Base-by-base conservation (phyloP, 2,888 invertebrate species). In the Diabrotica balteata region DNA sequence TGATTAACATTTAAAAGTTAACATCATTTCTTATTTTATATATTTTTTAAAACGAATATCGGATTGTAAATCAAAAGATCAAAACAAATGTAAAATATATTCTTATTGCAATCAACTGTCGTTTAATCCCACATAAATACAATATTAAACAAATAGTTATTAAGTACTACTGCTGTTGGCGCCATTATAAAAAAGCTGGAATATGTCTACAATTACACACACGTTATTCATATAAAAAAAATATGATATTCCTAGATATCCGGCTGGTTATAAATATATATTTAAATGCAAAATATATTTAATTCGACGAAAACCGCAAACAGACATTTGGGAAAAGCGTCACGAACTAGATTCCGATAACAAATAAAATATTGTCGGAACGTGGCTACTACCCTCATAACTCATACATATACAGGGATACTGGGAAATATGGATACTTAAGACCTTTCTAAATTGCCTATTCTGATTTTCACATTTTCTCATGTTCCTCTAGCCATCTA, bases 321-420 rank as follows among this genome's bases (percentile, higher is more conserved):
- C 80, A 80, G 78, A 79, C 80, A 80, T 82, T 83, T 80, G 81
- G 82, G 80, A 84, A 82, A 82, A 82, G 75, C 80, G 79, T 83
- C 84, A 84, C 84, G 84, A 80, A 82, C 83, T 79, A 75, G 77
- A 80, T 81, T 81, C 82, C 82, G 84, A 84, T 84, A 84, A 83
- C 83, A 83, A 84, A 83, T 84, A 84, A 84, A 84, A 84, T 83
- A 84, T 84, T 79, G 84, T 80, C 77, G 75, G 81, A 72, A 84
- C 84, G 84, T 84, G 83, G 82, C 78, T 80, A 81, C 81, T 81
- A 77, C 77, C 75, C 74, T 79, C 80, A 83, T 84, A 83, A 83
- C 80, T 84, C 83, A 84, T 81, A 80, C 79, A 82, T 82, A 80
- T 80, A 81, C 81, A 81, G 79, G 80, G 75, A 78, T 83, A 81